A percentile compares a stretch with the other conserved stretches of the same genome.
phyloP scores from a whole-genome alignment of 2,113 vertebrate genomes.

The Bagarius yarrelli region DNA sequence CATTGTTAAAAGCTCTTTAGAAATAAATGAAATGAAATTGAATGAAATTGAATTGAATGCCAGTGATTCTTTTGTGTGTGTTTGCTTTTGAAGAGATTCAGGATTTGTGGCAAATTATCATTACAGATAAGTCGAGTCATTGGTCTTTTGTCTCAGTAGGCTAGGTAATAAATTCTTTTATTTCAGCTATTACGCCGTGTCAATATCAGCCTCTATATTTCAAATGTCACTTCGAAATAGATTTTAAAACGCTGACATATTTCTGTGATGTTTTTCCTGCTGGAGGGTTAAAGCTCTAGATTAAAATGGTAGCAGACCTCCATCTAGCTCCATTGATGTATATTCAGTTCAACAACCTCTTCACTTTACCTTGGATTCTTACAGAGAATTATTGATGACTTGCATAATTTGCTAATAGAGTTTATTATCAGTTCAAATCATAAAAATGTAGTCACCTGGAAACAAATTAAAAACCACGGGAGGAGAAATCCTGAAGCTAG shows the following conservation, averaged over 20 bases:
- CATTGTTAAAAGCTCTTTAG: no score
- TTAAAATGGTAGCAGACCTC: background rate
- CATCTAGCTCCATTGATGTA: background rate
- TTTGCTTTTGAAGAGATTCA: background rate
- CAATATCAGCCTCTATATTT: conserved; percentile 1
- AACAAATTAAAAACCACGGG: background rate
- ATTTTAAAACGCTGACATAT: conserved; percentile 7
- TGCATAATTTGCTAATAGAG: background rate
- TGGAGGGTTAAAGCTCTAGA: background rate
- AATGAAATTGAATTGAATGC: no score
- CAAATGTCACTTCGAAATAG: conserved; percentile 29
- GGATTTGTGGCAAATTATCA: background rate
- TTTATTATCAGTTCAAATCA: background rate
- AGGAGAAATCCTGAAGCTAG: background rate
- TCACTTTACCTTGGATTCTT: background rate
- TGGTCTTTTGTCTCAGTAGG: background rate
- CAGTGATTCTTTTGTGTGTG: no score
- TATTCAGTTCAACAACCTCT: background rate
- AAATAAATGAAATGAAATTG: no score
- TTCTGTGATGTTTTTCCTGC: background rate
- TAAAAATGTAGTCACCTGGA: background rate
- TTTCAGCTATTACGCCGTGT: background rate
- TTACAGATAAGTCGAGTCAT: background rate
- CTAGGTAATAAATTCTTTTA: background rate
- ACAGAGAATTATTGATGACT: background rate